phyloP scores from a whole-genome alignment of 2,797 vertebrate species.

The Ceryle rudis region DNA sequence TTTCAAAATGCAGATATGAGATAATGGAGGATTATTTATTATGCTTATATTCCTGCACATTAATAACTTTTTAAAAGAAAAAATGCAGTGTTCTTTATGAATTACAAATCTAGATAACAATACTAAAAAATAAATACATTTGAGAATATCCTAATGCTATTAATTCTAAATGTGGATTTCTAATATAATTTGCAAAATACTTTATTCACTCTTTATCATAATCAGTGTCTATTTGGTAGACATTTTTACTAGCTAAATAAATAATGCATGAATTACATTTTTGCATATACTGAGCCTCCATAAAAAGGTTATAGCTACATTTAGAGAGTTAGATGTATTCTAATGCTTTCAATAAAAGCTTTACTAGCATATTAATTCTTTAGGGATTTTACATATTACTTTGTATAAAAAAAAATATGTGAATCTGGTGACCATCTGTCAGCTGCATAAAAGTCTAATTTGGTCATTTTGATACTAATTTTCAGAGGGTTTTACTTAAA shows the following conservation, averaged over 20 bases:
- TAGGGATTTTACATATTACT: neutral
- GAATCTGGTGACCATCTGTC: neutral
- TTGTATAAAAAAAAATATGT: neutral
- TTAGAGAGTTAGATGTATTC: neutral
- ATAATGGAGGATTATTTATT: neutral
- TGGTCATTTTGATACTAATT: neutral
- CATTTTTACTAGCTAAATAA: slow-evolving; percentile 27
- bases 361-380: neutral
- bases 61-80: neutral
- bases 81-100: neutral
- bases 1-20: neutral
- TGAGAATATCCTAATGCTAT: neutral
- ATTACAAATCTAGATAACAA: neutral
- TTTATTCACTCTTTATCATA: slow-evolving; percentile 28
- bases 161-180: neutral
- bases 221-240: slow-evolving; percentile 5
- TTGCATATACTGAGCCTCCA: neutral
- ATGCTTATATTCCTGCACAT: neutral
- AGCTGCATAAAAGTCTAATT: neutral
- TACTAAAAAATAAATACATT: neutral
- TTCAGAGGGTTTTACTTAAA: neutral
- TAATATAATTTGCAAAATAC: neutral
- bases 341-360: neutral
- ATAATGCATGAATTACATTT: neutral
- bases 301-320: neutral